Evolutionary conservation across 2,888 invertebrate genomes (phyloP).

Genomic region (Dione vanillae): DNA sequence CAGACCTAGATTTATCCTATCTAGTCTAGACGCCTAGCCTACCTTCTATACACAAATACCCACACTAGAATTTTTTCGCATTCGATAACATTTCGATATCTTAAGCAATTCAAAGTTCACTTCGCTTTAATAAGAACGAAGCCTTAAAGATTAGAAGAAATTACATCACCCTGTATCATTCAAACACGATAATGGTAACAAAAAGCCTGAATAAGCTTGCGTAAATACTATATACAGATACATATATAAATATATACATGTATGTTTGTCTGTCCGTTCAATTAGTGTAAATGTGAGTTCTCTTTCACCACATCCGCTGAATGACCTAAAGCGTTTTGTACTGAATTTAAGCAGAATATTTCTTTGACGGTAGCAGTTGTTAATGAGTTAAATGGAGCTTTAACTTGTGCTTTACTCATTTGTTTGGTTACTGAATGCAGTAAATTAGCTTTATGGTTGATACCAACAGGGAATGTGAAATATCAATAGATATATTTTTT

Average conservation of each 20-base stretch:
- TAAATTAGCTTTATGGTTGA: constrained; percentile 16
- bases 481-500: no score
- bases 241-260: constrained; percentile 2
- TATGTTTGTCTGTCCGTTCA: constrained; percentile 26
- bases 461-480: not conserved
- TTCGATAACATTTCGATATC: no score
- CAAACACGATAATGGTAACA: constrained; percentile 19
- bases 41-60: no score
- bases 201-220: constrained; percentile 12
- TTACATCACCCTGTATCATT: constrained; percentile 7
- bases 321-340: constrained; percentile 25
- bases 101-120: not conserved
- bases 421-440: not conserved
- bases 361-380: constrained; percentile 16
- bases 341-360: constrained; percentile 25
- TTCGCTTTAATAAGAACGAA: not conserved
- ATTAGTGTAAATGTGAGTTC: constrained; percentile 38
- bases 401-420: no score
- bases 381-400: constrained; percentile 15
- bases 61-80: no score
- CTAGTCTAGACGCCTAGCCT: no score
- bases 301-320: constrained; percentile 32
- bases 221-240: constrained; percentile 10
- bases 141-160: not conserved
- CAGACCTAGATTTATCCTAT: no score